phyloP scores from a whole-genome alignment of 2,797 vertebrate genomes.

The Tenualosa thibaudeaui region DNA sequence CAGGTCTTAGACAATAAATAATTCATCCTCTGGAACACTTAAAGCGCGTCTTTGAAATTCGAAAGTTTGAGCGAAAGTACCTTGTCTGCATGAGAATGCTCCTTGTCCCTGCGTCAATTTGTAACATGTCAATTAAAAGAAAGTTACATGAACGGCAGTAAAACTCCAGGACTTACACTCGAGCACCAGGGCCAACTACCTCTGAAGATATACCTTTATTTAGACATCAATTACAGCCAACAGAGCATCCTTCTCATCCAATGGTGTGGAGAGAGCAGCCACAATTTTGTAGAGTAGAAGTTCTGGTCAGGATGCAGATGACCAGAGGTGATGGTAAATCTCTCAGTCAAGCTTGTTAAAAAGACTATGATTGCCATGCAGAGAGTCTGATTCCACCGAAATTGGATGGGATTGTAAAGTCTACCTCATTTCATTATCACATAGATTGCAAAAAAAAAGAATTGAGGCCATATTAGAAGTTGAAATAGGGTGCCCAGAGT shows the following conservation, averaged over 20 bases:
- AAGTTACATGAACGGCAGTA: not conserved
- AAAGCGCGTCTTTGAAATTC: not conserved
- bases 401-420: constrained; percentile 6
- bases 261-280: not conserved
- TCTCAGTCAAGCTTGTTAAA: not conserved
- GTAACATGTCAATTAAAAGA: not conserved
- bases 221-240: not conserved
- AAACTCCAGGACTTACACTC: not conserved
- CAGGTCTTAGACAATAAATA: not conserved
- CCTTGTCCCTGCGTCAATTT: not conserved
- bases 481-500: not conserved
- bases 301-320: not conserved
- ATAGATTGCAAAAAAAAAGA: constrained; percentile 7
- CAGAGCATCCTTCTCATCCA: not conserved
- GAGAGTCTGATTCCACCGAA: not conserved
- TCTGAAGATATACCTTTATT: not conserved
- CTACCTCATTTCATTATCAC: constrained; percentile 10
- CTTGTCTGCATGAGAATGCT: not conserved
- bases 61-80: not conserved
- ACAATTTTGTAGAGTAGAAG: not conserved
- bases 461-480: constrained; percentile 18
- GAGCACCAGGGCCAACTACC: not conserved
- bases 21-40: not conserved
- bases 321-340: not conserved
- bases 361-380: not conserved